Evolutionary conservation across 92 coral and sea anemone genomes (phyloP).

Genomic region (Palythoa grandiflora): DNA sequence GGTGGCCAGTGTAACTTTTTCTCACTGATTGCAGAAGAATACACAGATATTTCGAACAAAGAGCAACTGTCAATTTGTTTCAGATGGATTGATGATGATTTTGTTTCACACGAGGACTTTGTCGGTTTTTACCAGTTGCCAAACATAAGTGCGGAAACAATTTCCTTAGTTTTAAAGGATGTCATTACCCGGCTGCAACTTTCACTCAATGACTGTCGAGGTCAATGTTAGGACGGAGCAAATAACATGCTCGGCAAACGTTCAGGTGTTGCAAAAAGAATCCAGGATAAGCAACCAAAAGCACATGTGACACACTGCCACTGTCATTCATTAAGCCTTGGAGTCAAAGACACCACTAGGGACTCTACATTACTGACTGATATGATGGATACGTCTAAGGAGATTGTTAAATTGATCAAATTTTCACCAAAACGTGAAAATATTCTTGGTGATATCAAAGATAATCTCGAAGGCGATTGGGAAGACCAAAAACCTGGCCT

Average conservation of each 20-base stretch:
- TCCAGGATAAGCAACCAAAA: constrained; percentile 60
- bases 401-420: not conserved
- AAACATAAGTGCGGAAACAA: constrained; percentile 48
- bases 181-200: constrained; percentile 44
- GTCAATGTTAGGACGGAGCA: constrained; percentile 70
- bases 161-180: constrained; percentile 45
- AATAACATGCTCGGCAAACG: constrained; percentile 59
- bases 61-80: constrained; percentile 72
- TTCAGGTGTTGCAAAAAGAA: constrained; percentile 52
- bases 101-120: constrained; percentile 50
- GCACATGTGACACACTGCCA: constrained; percentile 69
- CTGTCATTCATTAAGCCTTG: constrained; percentile 57
- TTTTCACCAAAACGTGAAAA: constrained; percentile 6
- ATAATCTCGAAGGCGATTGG: not conserved
- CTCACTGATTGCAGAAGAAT: constrained; percentile 70
- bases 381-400: constrained; percentile 22
- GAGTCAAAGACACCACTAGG: constrained; percentile 61
- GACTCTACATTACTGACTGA: constrained; percentile 61
- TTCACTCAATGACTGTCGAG: constrained; percentile 50
- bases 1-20: constrained; percentile 40
- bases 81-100: constrained; percentile 64
- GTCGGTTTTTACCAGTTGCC: constrained; percentile 41
- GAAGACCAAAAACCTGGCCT: constrained; percentile 49
- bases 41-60: constrained; percentile 68
- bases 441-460: not conserved